These are phyloP conservation scores for Eupeodes corollae DNA, from an alignment of 1,140 invertebrate genomes.

Conservation along the genomic window DNA sequence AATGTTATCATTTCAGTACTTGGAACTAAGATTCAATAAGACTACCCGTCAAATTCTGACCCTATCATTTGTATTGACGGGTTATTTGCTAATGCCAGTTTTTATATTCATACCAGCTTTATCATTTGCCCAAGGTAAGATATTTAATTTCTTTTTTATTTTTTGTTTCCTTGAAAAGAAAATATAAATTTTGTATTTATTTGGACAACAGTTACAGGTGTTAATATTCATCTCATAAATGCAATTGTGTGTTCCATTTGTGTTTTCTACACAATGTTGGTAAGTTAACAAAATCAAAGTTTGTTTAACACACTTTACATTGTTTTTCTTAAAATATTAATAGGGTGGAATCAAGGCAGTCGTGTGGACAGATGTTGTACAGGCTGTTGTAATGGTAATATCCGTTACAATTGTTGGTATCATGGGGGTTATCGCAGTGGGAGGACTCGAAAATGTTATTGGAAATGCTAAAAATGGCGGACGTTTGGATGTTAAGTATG, in stretches of 20 bases:
- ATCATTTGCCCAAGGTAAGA: conserved; percentile 61
- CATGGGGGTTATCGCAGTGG: conserved; percentile 52
- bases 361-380: conserved; percentile 77
- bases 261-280: conserved; percentile 72
- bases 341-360: conserved; percentile 80
- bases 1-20: conserved; percentile 44
- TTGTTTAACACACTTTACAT: neutral
- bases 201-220: conserved; percentile 52
- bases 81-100: conserved; percentile 24
- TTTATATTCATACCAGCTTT: conserved; percentile 51
- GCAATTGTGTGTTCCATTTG: conserved; percentile 60
- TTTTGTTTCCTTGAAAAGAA: conserved; percentile 1
- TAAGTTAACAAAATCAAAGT: conserved; percentile 39
- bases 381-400: conserved; percentile 62
- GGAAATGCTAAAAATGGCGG: conserved; percentile 41
- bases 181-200: conserved; percentile 9
- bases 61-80: conserved; percentile 46
- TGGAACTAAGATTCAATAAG: conserved; percentile 53
- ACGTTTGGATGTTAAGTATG: conserved; percentile 51
- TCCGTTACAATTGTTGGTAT: conserved; percentile 56
- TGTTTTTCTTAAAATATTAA: neutral
- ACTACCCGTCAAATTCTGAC: conserved; percentile 50
- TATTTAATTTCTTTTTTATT: no score
- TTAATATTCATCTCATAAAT: conserved; percentile 57
- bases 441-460: conserved; percentile 54